Evolutionary conservation across 2,113 vertebrate genomes (phyloP).

Genomic region (Pseudopipra pipra): DNA sequence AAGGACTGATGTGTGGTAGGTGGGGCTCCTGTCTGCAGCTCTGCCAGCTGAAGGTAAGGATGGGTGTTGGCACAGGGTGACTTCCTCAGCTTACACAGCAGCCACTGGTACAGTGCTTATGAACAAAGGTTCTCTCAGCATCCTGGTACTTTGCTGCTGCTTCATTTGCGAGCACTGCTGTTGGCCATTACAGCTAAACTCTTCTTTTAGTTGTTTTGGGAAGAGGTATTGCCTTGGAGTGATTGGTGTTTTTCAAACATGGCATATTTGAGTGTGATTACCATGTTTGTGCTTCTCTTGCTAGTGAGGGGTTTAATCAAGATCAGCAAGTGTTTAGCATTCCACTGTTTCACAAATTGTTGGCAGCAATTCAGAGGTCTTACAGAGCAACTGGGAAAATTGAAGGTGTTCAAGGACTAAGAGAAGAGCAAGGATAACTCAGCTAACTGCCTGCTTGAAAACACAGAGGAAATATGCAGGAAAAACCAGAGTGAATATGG

Average conservation of each 20-base stretch:
- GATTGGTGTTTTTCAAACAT: background rate
- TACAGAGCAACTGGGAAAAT: background rate
- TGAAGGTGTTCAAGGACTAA: constrained; percentile 20
- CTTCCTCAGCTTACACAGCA: background rate
- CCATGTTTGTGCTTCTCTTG: background rate
- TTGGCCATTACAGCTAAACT: background rate
- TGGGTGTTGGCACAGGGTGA: background rate
- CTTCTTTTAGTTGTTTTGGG: background rate
- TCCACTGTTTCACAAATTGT: background rate
- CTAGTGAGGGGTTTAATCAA: background rate
- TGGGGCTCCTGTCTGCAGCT: background rate
- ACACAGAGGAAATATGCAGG: background rate
- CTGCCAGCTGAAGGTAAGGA: background rate
- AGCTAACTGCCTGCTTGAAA: background rate
- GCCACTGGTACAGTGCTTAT: background rate
- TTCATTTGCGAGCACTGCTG: background rate
- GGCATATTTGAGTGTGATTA: background rate
- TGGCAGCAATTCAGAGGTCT: constrained; percentile 15
- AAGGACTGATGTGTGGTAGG: too few species aligned
- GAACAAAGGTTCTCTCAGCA: background rate
- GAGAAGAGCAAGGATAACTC: background rate
- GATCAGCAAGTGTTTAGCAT: background rate
- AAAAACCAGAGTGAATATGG: background rate
- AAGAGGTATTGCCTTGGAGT: background rate
- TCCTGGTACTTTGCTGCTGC: background rate